Evolutionary conservation across 2,113 vertebrate species (phyloP), one percentile per base, ranked within the genome.

Genomic region (Cyprinodon variegatus): DNA sequence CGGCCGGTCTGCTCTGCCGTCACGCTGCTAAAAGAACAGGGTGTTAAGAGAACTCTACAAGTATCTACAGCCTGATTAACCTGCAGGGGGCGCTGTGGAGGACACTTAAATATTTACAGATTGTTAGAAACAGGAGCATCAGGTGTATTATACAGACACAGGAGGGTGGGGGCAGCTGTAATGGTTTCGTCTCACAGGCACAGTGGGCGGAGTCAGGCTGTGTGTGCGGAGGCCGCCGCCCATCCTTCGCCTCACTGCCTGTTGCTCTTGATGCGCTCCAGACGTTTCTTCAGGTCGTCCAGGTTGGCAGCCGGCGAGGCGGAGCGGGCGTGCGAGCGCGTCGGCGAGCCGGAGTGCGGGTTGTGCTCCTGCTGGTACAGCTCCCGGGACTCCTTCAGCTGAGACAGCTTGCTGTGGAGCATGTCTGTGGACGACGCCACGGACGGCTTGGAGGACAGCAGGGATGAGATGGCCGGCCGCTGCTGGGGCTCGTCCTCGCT

Each of bases 181-280:
- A 74, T 77, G 72, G 81, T 43, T 71, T 29, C 63, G 59, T 39
- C 17, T 43, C 78, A 83, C 85, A 89, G 86, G 88, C 88, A 88
- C 85, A 75, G 82, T 89, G 87, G 80, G 82, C 79, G 80, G 62
- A 78, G 74, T 84, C 77, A 72, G 78, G 71, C 65, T 87, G 60
- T 41, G 70, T 59, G 53, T n/a, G 48, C 13, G 46, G 40, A 7
- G 59, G 74, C 37, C 61, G 41, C 1, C 64, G 3, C 64, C 68
- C 63, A 48, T 68, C 68, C 68, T 71, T 74, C 66, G 50, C 40
- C 61, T 88, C 69, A 99, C 90, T 99, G 97, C 88, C 96, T 95
- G 90, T 96, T 99, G 93, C 97, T 98, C 94, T 99, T 99, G 93
- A 99, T 99, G 92, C 96, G 95, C 93, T 99, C 98, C 94, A 99